A percentile compares a stretch with the other conserved stretches of the same genome.
phyloP scores from a whole-genome alignment of 2,888 invertebrate species.

The Strigamia maritima region DNA sequence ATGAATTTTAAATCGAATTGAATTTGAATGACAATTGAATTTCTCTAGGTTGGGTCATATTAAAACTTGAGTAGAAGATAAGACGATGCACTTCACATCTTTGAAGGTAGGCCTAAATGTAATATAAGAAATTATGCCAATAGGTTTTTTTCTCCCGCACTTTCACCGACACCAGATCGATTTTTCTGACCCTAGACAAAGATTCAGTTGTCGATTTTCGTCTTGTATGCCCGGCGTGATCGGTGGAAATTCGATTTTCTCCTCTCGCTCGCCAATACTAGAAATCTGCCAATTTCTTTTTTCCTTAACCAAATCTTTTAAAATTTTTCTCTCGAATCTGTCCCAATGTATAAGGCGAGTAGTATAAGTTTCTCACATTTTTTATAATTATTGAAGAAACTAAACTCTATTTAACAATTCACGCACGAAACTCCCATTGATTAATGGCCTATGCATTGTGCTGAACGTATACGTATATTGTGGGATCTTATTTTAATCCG shows the following conservation, averaged over 20 bases:
- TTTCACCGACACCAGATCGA: not conserved
- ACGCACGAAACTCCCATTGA: no score
- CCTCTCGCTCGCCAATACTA: not conserved
- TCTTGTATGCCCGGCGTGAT: constrained; percentile 19
- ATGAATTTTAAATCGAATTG: no score
- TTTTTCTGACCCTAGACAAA: constrained; percentile 6
- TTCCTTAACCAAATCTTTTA: constrained; percentile 12
- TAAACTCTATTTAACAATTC: no score
- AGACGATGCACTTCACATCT: not conserved
- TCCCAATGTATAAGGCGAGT: no score
- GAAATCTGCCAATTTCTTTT: not conserved
- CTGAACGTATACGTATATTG: no score
- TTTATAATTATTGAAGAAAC: no score
- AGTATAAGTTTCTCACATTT: no score
- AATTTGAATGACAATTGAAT: no score
- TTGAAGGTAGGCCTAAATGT: not conserved
- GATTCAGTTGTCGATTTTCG: constrained; percentile 7
- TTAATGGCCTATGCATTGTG: no score
- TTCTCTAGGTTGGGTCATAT: not conserved
- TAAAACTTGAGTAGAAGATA: not conserved
- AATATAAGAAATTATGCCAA: constrained; percentile 9
- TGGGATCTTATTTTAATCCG: no score
- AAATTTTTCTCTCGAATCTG: not conserved
- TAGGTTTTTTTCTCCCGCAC: not conserved
- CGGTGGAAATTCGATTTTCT: constrained; percentile 14